phyloP scores from a whole-genome alignment of 2,888 invertebrate genomes.

The Agrochola lychnidis region DNA sequence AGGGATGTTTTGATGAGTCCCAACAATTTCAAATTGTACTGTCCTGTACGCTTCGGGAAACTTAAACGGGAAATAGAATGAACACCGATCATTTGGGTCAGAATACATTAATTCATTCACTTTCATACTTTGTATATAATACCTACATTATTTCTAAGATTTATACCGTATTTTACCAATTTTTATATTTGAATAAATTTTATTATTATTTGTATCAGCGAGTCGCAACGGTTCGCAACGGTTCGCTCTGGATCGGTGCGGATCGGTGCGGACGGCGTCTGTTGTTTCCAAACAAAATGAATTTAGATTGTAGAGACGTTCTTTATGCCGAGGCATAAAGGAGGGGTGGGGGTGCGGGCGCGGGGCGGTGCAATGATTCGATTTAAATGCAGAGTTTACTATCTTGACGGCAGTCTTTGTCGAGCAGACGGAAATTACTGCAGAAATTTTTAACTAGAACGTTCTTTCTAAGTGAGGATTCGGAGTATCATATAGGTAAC shows the following conservation, averaged over 20 bases:
- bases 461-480: neutral
- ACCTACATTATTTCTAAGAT: too few relatives aligned
- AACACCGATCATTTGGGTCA: constrained; percentile 33
- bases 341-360: neutral
- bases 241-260: too few relatives aligned
- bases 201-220: too few relatives aligned
- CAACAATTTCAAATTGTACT: constrained; percentile 52
- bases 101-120: constrained; percentile 18
- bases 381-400: constrained; percentile 57
- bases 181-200: too few relatives aligned
- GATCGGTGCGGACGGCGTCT: constrained; percentile 1
- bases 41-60: constrained; percentile 26
- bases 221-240: too few relatives aligned
- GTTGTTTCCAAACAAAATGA: constrained; percentile 48
- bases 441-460: neutral
- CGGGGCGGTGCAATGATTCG: constrained; percentile 45
- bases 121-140: too few relatives aligned
- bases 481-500: too few relatives aligned
- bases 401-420: constrained; percentile 16
- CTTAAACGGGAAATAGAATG: constrained; percentile 39
- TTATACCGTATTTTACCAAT: too few relatives aligned
- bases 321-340: constrained; percentile 19
- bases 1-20: constrained; percentile 65
- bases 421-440: constrained; percentile 8
- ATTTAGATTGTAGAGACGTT: constrained; percentile 37